Percentiles rank a stretch among this genome's conserved stretches.
These are phyloP conservation scores for Volucella bombylans DNA, from an alignment of 2,888 invertebrate genomes.

Conservation along the genomic window DNA sequence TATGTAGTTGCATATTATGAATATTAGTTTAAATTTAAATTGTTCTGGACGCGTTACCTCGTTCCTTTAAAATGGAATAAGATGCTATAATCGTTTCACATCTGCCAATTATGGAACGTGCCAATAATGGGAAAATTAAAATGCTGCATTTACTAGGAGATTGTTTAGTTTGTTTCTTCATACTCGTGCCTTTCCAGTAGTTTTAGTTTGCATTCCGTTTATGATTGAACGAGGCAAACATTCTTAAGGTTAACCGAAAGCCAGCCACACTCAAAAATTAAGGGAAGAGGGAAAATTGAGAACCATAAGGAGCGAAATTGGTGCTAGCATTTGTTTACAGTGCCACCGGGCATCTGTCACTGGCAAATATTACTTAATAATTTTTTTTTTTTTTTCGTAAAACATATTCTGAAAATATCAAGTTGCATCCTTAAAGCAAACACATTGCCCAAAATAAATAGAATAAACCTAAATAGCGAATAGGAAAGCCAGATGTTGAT, in stretches of 20 bases:
- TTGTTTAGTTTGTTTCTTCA: not conserved
- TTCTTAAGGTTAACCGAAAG: conserved; percentile 59
- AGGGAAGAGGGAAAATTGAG: too few species aligned
- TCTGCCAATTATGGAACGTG: conserved; percentile 52
- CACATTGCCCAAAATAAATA: conserved; percentile 54
- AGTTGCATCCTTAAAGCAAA: conserved; percentile 36
- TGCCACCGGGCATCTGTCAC: not conserved
- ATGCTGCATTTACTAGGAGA: not conserved
- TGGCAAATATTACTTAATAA: conserved; percentile 62
- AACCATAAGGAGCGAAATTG: too few species aligned
- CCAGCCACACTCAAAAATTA: too few species aligned
- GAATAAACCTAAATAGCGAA: conserved; percentile 39
- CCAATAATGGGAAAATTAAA: conserved; percentile 44
- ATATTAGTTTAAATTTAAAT: too few species aligned
- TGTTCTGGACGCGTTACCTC: conserved; percentile 13
- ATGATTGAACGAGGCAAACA: conserved; percentile 46
- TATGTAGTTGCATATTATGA: too few species aligned
- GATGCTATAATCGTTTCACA: conserved; percentile 34
- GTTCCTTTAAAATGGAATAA: not conserved
- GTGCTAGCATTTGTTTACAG: too few species aligned
- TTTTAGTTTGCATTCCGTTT: conserved; percentile 63
- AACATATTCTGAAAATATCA: conserved; percentile 43
- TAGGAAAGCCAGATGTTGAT: conserved; percentile 45
- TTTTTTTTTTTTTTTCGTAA: conserved; percentile 17
- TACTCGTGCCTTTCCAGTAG: not conserved